A percentile compares a stretch with the other conserved stretches of the same genome.
phyloP scores from a whole-genome alignment of 92 coral and sea anemone genomes.

The Porites evermanni region DNA sequence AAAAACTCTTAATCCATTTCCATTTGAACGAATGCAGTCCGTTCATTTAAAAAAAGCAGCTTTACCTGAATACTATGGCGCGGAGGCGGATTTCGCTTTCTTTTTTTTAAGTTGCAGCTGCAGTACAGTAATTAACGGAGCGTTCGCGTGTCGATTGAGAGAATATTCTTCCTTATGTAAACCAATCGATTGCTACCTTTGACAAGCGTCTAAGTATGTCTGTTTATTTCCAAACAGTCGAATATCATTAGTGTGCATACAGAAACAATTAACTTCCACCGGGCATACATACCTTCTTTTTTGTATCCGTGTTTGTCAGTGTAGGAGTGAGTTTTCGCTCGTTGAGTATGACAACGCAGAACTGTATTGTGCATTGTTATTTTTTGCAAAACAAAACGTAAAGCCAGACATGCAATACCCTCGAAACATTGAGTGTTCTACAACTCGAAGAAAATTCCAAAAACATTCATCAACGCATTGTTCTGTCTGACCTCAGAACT shows the following conservation, averaged over 20 bases:
- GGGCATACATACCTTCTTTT: background rate
- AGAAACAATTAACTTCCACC: no score
- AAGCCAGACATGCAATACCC: no score
- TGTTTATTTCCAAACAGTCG: background rate
- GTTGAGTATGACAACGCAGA: background rate
- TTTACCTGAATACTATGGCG: no score
- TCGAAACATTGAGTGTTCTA: no score
- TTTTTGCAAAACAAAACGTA: slow-evolving; percentile 4
- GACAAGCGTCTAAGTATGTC: background rate
- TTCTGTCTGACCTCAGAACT: no score
- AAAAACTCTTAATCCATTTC: background rate
- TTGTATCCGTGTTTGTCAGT: background rate
- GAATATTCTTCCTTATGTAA: background rate
- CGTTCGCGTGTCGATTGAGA: background rate
- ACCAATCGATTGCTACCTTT: background rate
- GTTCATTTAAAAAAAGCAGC: background rate
- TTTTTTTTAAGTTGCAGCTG: background rate
- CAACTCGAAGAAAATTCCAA: no score
- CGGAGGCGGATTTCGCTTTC: background rate
- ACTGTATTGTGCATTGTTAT: background rate
- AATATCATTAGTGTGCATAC: background rate
- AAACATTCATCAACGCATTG: no score
- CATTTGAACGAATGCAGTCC: background rate
- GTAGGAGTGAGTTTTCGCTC: no score
- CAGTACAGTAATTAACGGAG: background rate